Evolutionary conservation across 2,113 vertebrate species (phyloP), one percentile per base, ranked within the genome.

Genomic region (Cheirogaleus medius): DNA sequence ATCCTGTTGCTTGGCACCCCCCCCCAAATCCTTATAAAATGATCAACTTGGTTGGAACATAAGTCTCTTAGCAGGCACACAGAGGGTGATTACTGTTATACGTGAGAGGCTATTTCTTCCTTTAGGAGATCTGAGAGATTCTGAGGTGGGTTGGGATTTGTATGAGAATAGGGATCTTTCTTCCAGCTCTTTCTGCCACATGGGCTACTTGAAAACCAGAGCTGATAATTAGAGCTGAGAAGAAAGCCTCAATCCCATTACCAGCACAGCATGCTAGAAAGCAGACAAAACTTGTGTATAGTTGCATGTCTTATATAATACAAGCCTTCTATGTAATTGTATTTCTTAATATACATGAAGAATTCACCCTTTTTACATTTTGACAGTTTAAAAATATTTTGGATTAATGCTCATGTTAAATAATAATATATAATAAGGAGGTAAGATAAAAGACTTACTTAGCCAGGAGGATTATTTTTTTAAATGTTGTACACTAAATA

Each of bases 331-430:
- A 11, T 73, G 11, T 47, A 69, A 44, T 81, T 76, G 25, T 87
- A 44, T 64, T 83, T 87, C 80, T 77, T 87, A 82, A 47, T 27
- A 21, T 54, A 37, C 64, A 58, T 83, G 74, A 95, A 90, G 77
- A 95, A 93, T 78, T 81, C 18, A 83, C 93, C 54, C 90, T 78
- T 95, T 90, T 68, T 83, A 90, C 77, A 56, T 91, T 90, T 86
- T 34, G 23, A 54, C 10, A 85, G 32, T 71, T 97, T 89, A 60
- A 96, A 94, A 91, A 52, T 81, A 76, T 63, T 37, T 64, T 60
- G 25, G 64, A 54, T 91, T 87, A 87, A 69, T 90, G 4, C 60
- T 82, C 27, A 87, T 90, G 23, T 86, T 56, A 71, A 94, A 89
- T 87, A 87, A 88, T 87, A 87, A 87, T 39, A n/a, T 27, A 23